phyloP scores from a whole-genome alignment of 2,113 vertebrate genomes.

The Halcyon senegalensis region DNA sequence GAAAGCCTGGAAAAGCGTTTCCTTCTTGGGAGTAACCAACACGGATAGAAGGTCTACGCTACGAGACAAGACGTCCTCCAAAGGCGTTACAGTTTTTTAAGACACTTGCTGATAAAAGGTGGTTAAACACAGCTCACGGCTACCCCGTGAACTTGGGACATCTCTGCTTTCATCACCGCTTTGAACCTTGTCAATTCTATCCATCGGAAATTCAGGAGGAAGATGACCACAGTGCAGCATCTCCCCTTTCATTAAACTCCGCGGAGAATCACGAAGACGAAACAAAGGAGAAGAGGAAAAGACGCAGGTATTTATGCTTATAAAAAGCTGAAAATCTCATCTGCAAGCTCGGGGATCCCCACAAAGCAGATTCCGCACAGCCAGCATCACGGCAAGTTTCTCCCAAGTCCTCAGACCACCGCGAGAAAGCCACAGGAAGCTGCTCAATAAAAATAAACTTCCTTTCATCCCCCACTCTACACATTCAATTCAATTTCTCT shows the following conservation, averaged over 20 bases:
- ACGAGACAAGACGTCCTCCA: background rate
- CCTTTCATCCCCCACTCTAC: background rate
- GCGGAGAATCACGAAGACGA: rapidly evolving
- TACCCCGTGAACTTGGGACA: background rate
- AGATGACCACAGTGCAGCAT: background rate
- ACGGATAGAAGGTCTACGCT: rapidly evolving
- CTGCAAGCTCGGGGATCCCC: background rate
- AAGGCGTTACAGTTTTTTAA: background rate
- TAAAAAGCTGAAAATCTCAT: background rate
- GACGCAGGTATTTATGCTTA: background rate
- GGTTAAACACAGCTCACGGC: background rate
- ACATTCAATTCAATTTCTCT: background rate
- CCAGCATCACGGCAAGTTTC: background rate
- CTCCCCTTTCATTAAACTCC: background rate
- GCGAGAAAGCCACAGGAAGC: background rate
- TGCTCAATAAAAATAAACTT: background rate
- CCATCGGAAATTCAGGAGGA: background rate
- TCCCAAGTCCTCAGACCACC: background rate
- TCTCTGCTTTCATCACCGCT: background rate
- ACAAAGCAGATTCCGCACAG: background rate
- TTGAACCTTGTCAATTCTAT: background rate
- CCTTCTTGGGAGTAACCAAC: background rate
- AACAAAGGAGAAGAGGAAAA: background rate
- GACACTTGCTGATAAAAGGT: background rate
- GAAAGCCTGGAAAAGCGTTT: background rate